Evolutionary conservation across 1,140 invertebrate genomes (phyloP), one percentile per base, ranked within the genome.

Genomic region (Ectropis grisescens): DNA sequence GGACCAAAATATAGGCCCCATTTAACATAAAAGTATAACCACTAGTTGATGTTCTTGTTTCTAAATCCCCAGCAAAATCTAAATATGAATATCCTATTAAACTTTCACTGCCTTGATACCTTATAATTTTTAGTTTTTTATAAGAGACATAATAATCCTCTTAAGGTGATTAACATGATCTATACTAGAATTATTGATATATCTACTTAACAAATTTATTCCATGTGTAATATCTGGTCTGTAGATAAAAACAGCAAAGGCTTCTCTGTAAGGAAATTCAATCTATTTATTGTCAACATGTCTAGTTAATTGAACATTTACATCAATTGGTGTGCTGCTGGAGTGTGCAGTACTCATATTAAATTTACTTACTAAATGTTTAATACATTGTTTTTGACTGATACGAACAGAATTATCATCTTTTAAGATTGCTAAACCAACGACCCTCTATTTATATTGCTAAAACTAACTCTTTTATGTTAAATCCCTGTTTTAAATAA

Each of bases 391-490:
- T 23, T n/a, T 34, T 31, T 49, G 41, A 30, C 12, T 10, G 19
- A 35, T 22, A 31, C 10, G 13, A 22, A 41, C 24, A 22, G 6
- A 31, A 36, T 41, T 11, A 29, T 41, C 11, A 12, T 3, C 1
- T 27, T 36, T 36, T 8, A 15, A 1, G 5, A 46, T 46, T 35
- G 41, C 28, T 25, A 52, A n/a, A 3, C 49, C 40, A 15, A 47
- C 34, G 50, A 43, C 46, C 12, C 12, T 8, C 29, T 27, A n/a
- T n/a, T n/a, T n/a, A n/a, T n/a, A n/a, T n/a, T n/a, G n/a, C 41
- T 16, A 53, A 42, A 7, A 36, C 33, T 35, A 51, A 24, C 13
- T 34, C 33, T 49, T 45, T 57, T 10, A 53, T 49, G n/a, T 46
- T 24, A 53, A 53, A 53, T 6, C 11, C 16, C 25, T 47, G 30